Evolutionary conservation across 2,797 vertebrate species (phyloP).

Genomic region (Xyrichtys novacula): DNA sequence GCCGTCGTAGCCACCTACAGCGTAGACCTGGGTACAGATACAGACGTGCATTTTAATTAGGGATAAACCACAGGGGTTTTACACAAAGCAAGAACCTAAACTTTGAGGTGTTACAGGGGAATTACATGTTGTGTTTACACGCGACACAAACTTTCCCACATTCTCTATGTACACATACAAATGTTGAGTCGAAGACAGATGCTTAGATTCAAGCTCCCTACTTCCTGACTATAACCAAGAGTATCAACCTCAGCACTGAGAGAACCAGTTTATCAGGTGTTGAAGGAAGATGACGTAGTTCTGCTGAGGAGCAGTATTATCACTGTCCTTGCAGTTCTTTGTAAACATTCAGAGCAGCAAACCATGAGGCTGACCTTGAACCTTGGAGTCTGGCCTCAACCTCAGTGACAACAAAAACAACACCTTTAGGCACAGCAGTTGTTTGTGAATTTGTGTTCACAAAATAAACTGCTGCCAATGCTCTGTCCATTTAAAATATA

Average conservation of each 20-base stretch:
- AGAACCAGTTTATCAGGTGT: constrained; percentile 63
- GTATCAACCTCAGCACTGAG: constrained; percentile 14
- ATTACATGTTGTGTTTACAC: not conserved
- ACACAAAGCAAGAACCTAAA: not conserved
- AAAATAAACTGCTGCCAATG: not conserved
- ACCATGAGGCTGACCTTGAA: constrained; percentile 11
- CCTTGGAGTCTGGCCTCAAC: not conserved
- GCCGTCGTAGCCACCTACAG: constrained; percentile 96
- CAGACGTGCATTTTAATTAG: constrained; percentile 21
- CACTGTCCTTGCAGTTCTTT: not conserved
- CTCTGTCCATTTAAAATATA: not conserved
- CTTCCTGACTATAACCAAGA: constrained; percentile 27
- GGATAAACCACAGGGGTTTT: not conserved
- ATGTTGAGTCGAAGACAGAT: constrained; percentile 1
- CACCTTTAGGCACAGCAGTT: not conserved
- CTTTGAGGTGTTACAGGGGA: not conserved
- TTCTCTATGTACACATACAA: constrained; percentile 2
- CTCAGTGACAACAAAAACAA: not conserved
- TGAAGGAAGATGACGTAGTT: constrained; percentile 32
- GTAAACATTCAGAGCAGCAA: constrained; percentile 5
- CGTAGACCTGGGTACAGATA: constrained; percentile 90
- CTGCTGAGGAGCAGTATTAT: constrained; percentile 11
- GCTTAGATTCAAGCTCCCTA: constrained; percentile 2
- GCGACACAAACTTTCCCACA: not conserved
- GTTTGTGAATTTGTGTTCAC: not conserved